Evolutionary conservation across 92 coral and sea anemone species (phyloP), one percentile per base, ranked within the genome.

Genomic region (Zoanthus solanderi): DNA sequence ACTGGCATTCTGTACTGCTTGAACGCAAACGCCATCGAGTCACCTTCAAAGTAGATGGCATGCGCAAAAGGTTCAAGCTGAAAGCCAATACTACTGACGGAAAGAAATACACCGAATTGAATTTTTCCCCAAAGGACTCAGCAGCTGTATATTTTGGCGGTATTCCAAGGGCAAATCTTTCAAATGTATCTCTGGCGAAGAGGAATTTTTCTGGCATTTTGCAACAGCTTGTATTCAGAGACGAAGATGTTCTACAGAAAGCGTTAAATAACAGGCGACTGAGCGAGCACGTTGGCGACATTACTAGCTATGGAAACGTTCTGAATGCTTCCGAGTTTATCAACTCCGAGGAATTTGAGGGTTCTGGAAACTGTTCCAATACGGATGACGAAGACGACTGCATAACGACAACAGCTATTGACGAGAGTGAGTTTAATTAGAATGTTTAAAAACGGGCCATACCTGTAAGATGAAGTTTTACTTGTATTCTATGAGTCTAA

Each of bases 81-180:
- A 81, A 67, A 28, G n/a, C 28, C 15, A 9, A 46, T 32, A 81
- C 71, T 9, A 23, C 18, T 58, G 45, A 4, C 7, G 75, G 23
- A 29, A 66, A 45, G n/a, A 54, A 6, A 17, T 65, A 2, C 63
- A 45, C 30, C 13, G 0, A 23, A 12, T 44, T 81, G 58, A 14
- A 81, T 50, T 79, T 79, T 79, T 58, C 17, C 11, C 1, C 46
- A 17, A 50, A 28, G 0, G 34, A 37, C 52, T 12, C 75, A 18
- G 85, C 75, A 18, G 85, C 75, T 6, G 14, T 81, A 66, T 81
- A 81, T 32, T 65, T 81, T 81, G 85, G 85, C 5, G 85, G 85
- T 44, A 65, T 81, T 81, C 75, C 75, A 44, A 46, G 14, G 47
- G 29, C 65, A 3, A 47, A 63, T 4, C 75, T 81, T 67, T 81